Evolutionary conservation across 2,113 vertebrate species (phyloP), one percentile per base, ranked within the genome.

Genomic region (Microcebus lehilahytsara): DNA sequence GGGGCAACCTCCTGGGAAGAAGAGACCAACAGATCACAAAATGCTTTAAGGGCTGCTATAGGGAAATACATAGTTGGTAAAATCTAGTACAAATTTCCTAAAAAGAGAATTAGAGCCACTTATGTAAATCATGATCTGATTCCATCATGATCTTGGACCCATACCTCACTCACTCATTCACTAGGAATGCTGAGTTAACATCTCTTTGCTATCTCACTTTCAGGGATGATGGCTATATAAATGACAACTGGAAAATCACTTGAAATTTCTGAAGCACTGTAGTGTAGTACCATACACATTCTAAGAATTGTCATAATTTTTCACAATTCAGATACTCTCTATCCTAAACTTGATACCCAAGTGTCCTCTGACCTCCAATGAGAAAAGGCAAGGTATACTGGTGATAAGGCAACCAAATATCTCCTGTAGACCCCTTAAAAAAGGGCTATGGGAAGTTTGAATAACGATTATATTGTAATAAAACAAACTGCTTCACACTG

Each of bases 1-100:
- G 98, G 97, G 58, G 99, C 78, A 32, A 98, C 97, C 96, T 99
- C 99, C 99, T 99, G 96, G 5, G 6, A 60, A 95, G 75, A 93
- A 96, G 77, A 97, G 81, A 96, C 49, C 81, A 97, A 97, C 8
- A 94, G 30, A 97, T 95, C 75, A 97, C 74, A 85, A 85, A 90
- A 91, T 66, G 84, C 69, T 97, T 66, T 94, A 94, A 95, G 75
- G 51, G 64, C 20, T 87, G 27, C 79, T 89, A 81, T 1, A 96
- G 37, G 78, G 56, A 97, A 92, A 93, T 83, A 91, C 1, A 66
- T 14, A 89, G 51, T 46, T 84, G 23, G 30, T 91, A 89, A 96
- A 87, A 94, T 92, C 66, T 62, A 90, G 56, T 34, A 92, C 6
- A 66, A 83, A 94, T 89, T 91, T 91, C 91, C 23, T 96, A 83